Evolutionary conservation across 1,140 invertebrate species (phyloP).

Genomic region (Zophobas atratus): DNA sequence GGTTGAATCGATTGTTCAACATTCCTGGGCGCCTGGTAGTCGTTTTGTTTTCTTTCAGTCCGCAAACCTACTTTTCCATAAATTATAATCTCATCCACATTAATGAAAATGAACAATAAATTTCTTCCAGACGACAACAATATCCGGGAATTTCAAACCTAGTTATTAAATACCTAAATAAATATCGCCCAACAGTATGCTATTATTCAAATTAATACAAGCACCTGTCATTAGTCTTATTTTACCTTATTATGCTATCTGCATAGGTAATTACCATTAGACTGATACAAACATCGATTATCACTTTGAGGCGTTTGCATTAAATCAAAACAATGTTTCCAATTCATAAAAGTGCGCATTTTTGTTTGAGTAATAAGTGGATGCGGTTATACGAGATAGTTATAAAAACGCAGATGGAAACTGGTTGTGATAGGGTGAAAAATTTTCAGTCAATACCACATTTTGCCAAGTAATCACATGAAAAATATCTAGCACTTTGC

Average conservation of each 20-base stretch:
- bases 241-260: conserved; percentile 19
- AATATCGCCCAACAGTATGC: conserved; percentile 9
- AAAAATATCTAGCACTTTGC: too few species aligned
- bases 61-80: conserved; percentile 24
- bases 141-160: conserved; percentile 27
- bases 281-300: conserved; percentile 6
- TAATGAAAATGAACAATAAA: conserved; percentile 31
- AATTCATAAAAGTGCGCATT: too few species aligned
- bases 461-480: too few species aligned
- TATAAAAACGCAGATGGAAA: too few species aligned
- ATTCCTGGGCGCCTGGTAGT: background rate
- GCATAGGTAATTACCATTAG: conserved; percentile 22
- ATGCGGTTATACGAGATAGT: too few species aligned
- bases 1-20: background rate
- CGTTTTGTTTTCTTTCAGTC: conserved; percentile 13
- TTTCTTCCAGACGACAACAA: background rate
- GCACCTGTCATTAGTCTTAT: conserved; percentile 27
- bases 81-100: background rate
- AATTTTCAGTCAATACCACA: too few species aligned
- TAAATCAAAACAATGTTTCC: background rate
- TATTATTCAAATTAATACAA: conserved; percentile 18
- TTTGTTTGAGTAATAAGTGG: too few species aligned
- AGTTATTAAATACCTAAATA: conserved; percentile 30
- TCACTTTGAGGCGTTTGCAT: background rate
- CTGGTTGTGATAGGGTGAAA: too few species aligned